These are phyloP conservation scores for Platorchestia sp. DNA, from an alignment of 1,140 invertebrate genomes.

Conservation along the genomic window DNA sequence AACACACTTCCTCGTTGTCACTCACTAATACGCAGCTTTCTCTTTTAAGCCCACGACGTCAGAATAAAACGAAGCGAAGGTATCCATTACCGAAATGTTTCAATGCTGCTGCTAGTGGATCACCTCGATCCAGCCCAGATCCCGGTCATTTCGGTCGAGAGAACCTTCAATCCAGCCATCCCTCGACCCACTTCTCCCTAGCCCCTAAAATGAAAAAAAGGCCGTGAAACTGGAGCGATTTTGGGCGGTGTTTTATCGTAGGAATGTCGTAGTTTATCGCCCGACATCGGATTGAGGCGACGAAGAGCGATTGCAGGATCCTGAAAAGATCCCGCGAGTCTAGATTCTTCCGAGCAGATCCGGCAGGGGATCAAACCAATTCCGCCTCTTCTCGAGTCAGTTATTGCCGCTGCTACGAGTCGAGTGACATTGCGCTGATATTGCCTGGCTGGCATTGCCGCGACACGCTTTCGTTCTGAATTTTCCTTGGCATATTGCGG, in stretches of 20 bases:
- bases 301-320: neutral
- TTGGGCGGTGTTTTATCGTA: neutral
- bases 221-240: neutral
- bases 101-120: neutral
- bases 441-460: neutral
- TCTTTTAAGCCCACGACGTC: too few relatives aligned
- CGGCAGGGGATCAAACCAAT: neutral
- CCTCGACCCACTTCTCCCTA: neutral
- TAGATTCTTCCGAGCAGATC: neutral
- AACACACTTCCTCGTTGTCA: too few relatives aligned
- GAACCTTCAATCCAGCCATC: neutral
- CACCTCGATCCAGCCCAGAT: neutral
- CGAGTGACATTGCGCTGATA: neutral
- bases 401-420: neutral
- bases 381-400: neutral
- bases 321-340: neutral
- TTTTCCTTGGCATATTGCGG: too few relatives aligned
- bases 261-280: neutral
- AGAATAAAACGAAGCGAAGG: neutral
- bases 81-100: neutral
- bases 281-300: slow-evolving; percentile 4
- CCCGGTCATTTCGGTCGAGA: neutral
- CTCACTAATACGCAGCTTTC: too few relatives aligned
- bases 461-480: too few relatives aligned
- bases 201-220: neutral